These are phyloP conservation scores for Fulmarus glacialis DNA, from an alignment of 2,113 vertebrate species.

Conservation along the genomic window DNA sequence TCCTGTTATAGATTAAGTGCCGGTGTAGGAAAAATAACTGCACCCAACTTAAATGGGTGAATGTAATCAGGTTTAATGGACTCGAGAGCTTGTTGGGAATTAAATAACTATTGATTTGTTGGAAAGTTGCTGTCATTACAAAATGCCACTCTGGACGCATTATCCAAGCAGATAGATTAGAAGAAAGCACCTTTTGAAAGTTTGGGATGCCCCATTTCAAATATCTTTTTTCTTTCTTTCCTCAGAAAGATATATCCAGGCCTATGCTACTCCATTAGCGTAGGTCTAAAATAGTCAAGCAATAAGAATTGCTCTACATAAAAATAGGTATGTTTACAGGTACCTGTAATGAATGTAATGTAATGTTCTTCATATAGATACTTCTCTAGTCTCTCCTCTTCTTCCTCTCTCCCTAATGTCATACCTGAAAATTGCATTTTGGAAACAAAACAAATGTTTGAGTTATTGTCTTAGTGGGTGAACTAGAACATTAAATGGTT, in stretches of 20 bases:
- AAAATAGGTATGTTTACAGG: background rate
- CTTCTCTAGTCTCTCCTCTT: background rate
- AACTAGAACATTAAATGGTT: background rate
- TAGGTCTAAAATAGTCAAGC: background rate
- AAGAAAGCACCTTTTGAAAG: slow-evolving; percentile 76
- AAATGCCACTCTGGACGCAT: slow-evolving; percentile 89
- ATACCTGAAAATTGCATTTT: background rate
- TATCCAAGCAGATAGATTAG: slow-evolving; percentile 84
- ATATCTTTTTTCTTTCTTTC: background rate
- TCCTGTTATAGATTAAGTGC: slow-evolving; percentile 93
- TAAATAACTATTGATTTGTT: slow-evolving; percentile 95
- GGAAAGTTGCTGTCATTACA: slow-evolving; percentile 92
- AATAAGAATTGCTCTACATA: background rate
- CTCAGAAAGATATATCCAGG: background rate
- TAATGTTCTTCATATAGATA: background rate
- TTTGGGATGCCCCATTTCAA: slow-evolving; percentile 66
- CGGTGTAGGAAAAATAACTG: slow-evolving; percentile 88
- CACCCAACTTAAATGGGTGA: slow-evolving; percentile 90
- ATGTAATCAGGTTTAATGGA: slow-evolving; percentile 97
- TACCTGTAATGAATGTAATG: too few species aligned
- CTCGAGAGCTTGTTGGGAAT: slow-evolving; percentile 92
- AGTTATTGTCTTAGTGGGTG: background rate
- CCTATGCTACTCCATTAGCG: background rate
- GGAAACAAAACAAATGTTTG: background rate
- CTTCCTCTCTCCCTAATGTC: background rate